Evolutionary conservation across 2,888 invertebrate genomes (phyloP), one percentile per base, ranked within the genome.

Genomic region (Cotesia congregata): DNA sequence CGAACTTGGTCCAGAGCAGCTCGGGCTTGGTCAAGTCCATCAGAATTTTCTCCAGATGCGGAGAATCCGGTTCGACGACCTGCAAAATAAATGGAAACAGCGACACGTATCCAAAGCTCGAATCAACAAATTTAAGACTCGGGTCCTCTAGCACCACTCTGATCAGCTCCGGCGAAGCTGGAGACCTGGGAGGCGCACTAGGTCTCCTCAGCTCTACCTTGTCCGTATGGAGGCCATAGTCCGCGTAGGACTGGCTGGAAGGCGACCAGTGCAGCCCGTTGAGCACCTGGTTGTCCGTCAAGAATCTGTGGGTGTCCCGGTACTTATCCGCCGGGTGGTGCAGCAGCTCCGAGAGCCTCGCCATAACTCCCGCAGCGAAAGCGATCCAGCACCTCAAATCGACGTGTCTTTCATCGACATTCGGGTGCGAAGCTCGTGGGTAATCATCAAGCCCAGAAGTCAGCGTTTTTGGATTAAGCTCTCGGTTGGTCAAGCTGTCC

Each of bases 331-430:
- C 90, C 83, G 93, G 93, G 68, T 92, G 90, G 6, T 93, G 92
- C 6, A 96, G 87, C 1, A 94, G 86, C 1, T 92, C 90, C 0
- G 95, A 94, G 5, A 97, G 91, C 78, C 93, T 92, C 4, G 93
- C 92, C 92, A 98, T 92, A 0, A 95, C 94, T 68, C 94, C 93
- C 0, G 98, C 94, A 0, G 97, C 97, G 0, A 98, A 91, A 15
- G 95, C 95, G 91, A 99, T 96, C 99, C 99, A 99, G 85, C 99
- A 99, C 0, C 98, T 93, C 7, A 99, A 90, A 90, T 99, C 99
- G 1, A 99, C 91, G 88, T 99, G 99, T 0, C 98, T 92, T 89
- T 99, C 99, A 62, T 93, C 92, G 0, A 93, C 91, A 0, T 94
- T 95, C 0, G 99, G 99, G 91, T 99, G 99, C 0, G 98, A 98